Evolutionary conservation across 2,113 vertebrate genomes (phyloP).

Genomic region (Aegithalos caudatus): DNA sequence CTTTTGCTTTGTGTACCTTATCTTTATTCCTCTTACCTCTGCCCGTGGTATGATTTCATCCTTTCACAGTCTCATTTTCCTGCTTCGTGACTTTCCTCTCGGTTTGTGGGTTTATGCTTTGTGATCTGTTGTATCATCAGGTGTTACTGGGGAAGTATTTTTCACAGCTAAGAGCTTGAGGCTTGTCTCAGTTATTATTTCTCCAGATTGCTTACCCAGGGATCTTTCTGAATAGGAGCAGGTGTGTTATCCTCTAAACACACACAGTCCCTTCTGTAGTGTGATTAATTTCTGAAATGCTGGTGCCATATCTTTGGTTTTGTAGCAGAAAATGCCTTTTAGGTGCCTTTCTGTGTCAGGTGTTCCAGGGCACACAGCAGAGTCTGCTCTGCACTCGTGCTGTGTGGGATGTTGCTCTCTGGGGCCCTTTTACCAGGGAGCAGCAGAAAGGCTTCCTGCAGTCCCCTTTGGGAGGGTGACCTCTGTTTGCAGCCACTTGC

Average conservation of each 20-base stretch:
- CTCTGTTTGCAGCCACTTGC: not conserved
- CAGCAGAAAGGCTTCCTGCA: not conserved
- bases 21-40: constrained; percentile 10
- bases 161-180: not conserved
- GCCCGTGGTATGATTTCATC: not conserved
- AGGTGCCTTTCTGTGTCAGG: not conserved
- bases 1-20: not conserved
- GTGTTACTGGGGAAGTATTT: not conserved
- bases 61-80: not conserved
- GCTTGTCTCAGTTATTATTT: not conserved
- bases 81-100: constrained; percentile 18
- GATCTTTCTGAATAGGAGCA: not conserved
- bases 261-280: not conserved
- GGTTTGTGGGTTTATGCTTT: not conserved
- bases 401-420: not conserved
- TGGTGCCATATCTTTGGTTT: not conserved
- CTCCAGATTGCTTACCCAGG: not conserved
- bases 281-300: not conserved
- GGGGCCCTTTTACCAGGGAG: not conserved
- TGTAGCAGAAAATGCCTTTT: not conserved
- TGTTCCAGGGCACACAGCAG: not conserved
- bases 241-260: not conserved
- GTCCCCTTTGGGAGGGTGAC: not conserved
- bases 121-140: not conserved
- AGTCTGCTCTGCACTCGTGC: not conserved